These are phyloP conservation scores for Picathartes gymnocephalus DNA, from an alignment of 2,113 vertebrate species.

Conservation along the genomic window DNA sequence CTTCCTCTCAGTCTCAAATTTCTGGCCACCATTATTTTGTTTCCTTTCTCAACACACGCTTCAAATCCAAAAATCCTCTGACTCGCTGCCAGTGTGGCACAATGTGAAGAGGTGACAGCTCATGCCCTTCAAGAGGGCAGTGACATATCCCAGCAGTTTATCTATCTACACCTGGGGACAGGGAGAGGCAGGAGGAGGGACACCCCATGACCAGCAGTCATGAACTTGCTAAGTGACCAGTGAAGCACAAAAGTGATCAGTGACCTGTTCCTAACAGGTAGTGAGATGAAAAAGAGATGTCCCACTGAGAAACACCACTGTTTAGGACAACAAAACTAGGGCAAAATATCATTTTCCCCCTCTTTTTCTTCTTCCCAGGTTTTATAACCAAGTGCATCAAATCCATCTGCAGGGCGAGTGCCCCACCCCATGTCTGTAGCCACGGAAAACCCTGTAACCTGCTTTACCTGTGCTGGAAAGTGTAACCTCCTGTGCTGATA, in stretches of 20 bases:
- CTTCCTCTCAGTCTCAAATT: neutral
- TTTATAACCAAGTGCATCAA: neutral
- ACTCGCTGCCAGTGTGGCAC: accelerated
- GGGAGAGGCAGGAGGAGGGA: neutral
- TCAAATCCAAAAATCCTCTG: accelerated
- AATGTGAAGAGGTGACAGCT: neutral
- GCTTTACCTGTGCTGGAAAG: neutral
- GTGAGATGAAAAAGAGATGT: neutral
- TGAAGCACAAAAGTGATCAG: neutral
- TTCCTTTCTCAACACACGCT: accelerated
- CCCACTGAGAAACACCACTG: neutral
- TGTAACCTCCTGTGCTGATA: too few species aligned
- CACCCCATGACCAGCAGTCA: neutral
- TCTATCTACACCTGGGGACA: neutral
- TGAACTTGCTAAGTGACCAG: neutral
- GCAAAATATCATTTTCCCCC: neutral
- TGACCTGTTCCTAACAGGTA: neutral
- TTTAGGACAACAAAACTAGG: neutral
- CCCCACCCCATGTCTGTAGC: neutral
- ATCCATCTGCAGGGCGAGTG: neutral
- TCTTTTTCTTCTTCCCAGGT: neutral
- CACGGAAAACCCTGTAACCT: neutral
- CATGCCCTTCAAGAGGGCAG: accelerated
- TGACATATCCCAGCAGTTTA: neutral
- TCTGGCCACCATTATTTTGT: neutral